These are phyloP conservation scores for Sander vitreus DNA, from an alignment of 2,113 vertebrate species.

Conservation along the genomic window DNA sequence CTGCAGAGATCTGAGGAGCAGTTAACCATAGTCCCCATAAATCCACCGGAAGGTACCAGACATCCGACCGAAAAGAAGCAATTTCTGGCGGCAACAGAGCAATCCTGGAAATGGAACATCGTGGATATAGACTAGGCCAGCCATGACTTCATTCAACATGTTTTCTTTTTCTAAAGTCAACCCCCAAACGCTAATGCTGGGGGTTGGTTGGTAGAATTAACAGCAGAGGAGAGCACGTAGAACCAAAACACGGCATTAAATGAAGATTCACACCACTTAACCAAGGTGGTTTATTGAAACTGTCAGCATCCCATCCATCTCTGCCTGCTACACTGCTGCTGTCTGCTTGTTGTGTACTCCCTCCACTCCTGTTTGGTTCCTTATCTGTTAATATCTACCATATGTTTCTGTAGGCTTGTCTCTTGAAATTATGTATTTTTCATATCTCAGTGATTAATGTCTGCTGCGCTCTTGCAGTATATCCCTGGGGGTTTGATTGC, in stretches of 20 bases:
- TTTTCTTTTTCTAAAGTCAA: background rate
- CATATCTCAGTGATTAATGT: slow-evolving; percentile 61
- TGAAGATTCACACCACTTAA: slow-evolving; percentile 8
- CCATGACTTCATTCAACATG: too few relatives aligned
- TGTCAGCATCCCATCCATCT: slow-evolving; percentile 2
- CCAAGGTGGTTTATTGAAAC: slow-evolving; percentile 14
- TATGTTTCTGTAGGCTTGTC: slow-evolving; percentile 30
- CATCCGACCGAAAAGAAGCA: too few relatives aligned
- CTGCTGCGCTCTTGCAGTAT: slow-evolving; percentile 10
- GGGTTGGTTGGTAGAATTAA: background rate
- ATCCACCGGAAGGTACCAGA: too few relatives aligned
- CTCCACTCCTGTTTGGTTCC: slow-evolving; percentile 1
- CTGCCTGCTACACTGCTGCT: background rate
- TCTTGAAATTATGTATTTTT: slow-evolving; percentile 45
- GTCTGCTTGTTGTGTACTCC: slow-evolving; percentile 19
- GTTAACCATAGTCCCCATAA: too few relatives aligned
- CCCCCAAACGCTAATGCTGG: too few relatives aligned
- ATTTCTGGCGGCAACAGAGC: too few relatives aligned
- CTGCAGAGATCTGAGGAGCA: too few relatives aligned
- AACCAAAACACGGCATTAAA: background rate
- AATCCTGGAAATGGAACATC: too few relatives aligned
- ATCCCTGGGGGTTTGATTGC: slow-evolving; percentile 47
- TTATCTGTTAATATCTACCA: slow-evolving; percentile 40
- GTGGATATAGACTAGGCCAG: too few relatives aligned
- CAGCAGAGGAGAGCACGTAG: background rate